These are phyloP conservation scores for Gambusia holbrooki DNA, from an alignment of 2,113 vertebrate genomes.

Conservation along the genomic window DNA sequence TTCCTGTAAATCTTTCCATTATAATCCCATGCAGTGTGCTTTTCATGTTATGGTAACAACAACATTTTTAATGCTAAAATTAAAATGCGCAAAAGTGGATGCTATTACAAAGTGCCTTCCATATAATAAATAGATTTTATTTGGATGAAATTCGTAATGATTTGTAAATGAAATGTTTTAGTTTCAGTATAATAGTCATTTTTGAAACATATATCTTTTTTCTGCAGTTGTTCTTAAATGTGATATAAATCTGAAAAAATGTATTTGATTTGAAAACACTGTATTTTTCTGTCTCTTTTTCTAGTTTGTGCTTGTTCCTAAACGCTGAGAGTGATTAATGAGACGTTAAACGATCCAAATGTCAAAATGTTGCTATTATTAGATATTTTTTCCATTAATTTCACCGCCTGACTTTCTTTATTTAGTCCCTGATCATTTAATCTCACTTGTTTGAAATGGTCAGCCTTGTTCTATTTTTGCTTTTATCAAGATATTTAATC, in stretches of 20 bases:
- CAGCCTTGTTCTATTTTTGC: conserved; percentile 30
- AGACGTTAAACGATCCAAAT: background rate
- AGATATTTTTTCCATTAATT: conserved; percentile 7
- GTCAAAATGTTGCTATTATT: conserved; percentile 42
- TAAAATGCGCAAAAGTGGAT: too few species aligned
- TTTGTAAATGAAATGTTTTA: too few species aligned
- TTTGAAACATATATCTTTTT: too few species aligned
- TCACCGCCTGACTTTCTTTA: conserved; percentile 1
- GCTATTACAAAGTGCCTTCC: too few species aligned
- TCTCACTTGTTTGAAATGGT: conserved; percentile 6
- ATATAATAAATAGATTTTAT: too few species aligned
- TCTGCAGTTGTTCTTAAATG: too few species aligned
- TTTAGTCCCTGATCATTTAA: conserved; percentile 10
- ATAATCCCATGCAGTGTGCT: background rate
- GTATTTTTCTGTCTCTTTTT: background rate
- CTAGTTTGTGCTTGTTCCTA: background rate
- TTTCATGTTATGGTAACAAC: background rate
- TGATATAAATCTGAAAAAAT: too few species aligned
- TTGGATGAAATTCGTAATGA: too few species aligned
- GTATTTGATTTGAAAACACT: too few species aligned
- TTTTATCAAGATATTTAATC: conserved; percentile 21
- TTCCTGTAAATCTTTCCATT: too few species aligned
- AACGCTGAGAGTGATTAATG: background rate
- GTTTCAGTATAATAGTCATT: too few species aligned
- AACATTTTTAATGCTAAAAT: too few species aligned